These are phyloP conservation scores for Crotalus helleri DNA, from an alignment of 2,113 vertebrate species.

Conservation along the genomic window DNA sequence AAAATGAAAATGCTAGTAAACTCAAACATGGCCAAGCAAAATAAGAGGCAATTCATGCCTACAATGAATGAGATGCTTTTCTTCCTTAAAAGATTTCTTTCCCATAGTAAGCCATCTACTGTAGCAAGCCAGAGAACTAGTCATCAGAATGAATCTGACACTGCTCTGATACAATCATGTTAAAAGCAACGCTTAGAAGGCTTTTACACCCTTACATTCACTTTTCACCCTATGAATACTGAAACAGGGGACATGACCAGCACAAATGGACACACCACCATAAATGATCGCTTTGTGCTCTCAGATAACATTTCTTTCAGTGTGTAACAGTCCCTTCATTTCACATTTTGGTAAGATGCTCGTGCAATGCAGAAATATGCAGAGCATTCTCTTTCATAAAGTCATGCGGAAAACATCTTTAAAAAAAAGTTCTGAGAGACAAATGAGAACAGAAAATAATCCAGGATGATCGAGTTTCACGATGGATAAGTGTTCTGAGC, in stretches of 20 bases:
- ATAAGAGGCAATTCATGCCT: constrained; percentile 74
- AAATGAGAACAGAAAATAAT: constrained; percentile 80
- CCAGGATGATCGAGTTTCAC: constrained; percentile 86
- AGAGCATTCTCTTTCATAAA: constrained; percentile 91
- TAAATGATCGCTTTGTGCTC: constrained; percentile 78
- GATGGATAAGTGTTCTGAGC: constrained; percentile 91
- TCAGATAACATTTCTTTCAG: constrained; percentile 81
- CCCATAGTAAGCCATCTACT: constrained; percentile 55
- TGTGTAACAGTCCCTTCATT: constrained; percentile 89
- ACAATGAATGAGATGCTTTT: constrained; percentile 79
- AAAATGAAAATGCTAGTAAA: constrained; percentile 82
- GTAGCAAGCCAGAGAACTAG: constrained; percentile 63
- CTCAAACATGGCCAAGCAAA: constrained; percentile 80
- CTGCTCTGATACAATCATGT: constrained; percentile 68
- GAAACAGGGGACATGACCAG: constrained; percentile 82
- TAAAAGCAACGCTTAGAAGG: constrained; percentile 68
- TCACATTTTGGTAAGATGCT: constrained; percentile 84
- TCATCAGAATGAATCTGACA: constrained; percentile 67
- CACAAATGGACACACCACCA: constrained; percentile 85
- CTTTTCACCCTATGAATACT: constrained; percentile 77
- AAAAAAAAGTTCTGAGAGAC: constrained; percentile 80
- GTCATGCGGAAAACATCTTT: constrained; percentile 84
- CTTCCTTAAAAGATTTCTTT: constrained; percentile 72
- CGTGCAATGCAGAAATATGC: constrained; percentile 80
- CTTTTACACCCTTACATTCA: constrained; percentile 80